Percentiles rank a stretch among this genome's conserved stretches.
Evolutionary conservation across 2,888 invertebrate genomes (phyloP).

Genomic region (Andrena flavipes): DNA sequence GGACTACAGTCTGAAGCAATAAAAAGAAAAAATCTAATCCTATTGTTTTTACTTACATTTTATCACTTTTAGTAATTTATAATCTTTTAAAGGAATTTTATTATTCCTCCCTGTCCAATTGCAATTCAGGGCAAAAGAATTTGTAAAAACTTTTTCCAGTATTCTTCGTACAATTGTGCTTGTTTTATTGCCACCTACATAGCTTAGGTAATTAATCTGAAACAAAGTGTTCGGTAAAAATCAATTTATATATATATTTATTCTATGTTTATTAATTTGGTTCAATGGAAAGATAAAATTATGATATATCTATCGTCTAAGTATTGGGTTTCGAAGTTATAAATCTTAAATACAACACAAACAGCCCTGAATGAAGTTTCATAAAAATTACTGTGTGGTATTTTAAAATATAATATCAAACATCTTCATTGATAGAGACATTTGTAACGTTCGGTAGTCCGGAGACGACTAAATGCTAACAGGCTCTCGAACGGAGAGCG

Average conservation of each 20-base stretch:
- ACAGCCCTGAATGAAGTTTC: neutral
- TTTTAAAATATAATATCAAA: too few species aligned
- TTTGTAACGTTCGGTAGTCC: too few species aligned
- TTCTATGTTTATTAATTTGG: neutral
- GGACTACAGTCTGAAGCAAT: too few species aligned
- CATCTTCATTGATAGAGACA: neutral
- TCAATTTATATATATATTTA: neutral
- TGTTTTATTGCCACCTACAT: neutral
- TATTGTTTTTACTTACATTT: too few species aligned
- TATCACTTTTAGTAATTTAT: too few species aligned
- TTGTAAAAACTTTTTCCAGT: neutral
- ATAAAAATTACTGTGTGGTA: neutral
- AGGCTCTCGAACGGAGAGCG: too few species aligned
- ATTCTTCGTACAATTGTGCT: neutral
- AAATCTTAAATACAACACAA: neutral
- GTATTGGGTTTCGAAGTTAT: neutral
- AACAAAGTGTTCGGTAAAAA: neutral
- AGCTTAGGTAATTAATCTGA: constrained; percentile 1
- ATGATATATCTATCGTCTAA: too few species aligned
- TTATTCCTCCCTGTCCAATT: constrained; percentile 10
- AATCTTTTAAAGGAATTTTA: neutral
- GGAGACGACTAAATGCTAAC: too few species aligned
- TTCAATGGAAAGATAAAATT: neutral
- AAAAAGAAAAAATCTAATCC: too few species aligned
- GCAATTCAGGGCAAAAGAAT: neutral